phyloP scores from a whole-genome alignment of 2,113 vertebrate species.

The Tetrao urogallus region DNA sequence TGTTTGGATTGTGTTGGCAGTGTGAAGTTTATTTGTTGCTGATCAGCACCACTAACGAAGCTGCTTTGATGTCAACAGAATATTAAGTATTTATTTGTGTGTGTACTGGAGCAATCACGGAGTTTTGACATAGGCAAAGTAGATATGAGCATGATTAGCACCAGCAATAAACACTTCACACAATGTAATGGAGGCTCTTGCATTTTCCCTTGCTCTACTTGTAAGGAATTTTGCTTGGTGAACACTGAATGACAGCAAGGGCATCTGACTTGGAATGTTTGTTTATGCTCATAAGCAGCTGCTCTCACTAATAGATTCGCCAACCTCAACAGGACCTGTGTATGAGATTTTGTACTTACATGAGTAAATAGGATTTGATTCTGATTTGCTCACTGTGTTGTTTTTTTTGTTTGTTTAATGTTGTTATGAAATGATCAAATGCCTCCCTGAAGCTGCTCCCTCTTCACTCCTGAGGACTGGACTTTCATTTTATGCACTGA shows the following conservation, averaged over 20 bases:
- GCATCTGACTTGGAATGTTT: neutral
- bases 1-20: conserved; percentile 15
- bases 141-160: neutral
- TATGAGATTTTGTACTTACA: neutral
- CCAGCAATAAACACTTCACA: neutral
- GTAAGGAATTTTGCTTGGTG: neutral
- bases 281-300: neutral
- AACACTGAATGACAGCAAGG: neutral
- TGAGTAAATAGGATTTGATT: neutral
- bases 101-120: neutral
- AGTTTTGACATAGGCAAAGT: neutral
- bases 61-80: conserved; percentile 33
- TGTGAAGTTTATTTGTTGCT: conserved; percentile 24
- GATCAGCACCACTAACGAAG: neutral
- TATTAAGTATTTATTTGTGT: conserved; percentile 49
- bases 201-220: neutral
- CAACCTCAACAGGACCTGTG: neutral
- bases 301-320: neutral
- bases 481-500: neutral
- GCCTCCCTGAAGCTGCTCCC: neutral
- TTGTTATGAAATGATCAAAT: neutral
- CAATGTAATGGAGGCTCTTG: neutral
- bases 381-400: neutral
- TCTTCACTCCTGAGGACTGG: neutral
- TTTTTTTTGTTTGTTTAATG: neutral